These are phyloP conservation scores for Cirrhinus mrigala DNA, from an alignment of 2,797 vertebrate genomes.

Conservation along the genomic window DNA sequence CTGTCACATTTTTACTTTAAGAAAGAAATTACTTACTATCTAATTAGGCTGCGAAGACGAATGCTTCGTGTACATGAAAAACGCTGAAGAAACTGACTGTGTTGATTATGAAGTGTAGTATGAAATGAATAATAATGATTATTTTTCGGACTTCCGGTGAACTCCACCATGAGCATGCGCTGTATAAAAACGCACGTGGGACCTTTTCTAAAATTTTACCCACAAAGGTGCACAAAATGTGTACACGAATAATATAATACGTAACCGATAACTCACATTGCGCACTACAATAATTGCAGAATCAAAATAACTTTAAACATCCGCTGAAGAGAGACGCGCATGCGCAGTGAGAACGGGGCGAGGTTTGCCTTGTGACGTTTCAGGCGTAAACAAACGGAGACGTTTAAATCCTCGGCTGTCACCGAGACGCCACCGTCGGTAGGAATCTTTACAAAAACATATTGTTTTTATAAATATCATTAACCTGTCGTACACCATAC, in stretches of 20 bases:
- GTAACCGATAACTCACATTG: background rate
- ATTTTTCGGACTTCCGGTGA: constrained; percentile 36
- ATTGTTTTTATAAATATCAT: background rate
- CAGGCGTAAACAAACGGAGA: constrained; percentile 67
- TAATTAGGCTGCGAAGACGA: background rate
- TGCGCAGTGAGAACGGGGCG: constrained; percentile 57
- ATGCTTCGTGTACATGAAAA: background rate
- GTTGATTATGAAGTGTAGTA: too few species aligned
- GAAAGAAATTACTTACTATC: background rate
- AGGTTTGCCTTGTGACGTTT: constrained; percentile 59
- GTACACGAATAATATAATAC: background rate
- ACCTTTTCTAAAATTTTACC: background rate
- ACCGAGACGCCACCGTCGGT: background rate
- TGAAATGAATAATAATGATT: background rate
- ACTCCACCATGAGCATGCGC: background rate
- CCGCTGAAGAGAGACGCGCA: constrained; percentile 56
- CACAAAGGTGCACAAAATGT: background rate
- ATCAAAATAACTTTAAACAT: background rate
- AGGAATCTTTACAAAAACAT: background rate
- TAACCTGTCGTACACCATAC: background rate
- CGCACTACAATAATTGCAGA: background rate
- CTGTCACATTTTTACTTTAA: background rate
- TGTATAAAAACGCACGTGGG: background rate
- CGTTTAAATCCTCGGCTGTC: constrained; percentile 74
- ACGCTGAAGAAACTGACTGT: background rate